These are phyloP conservation scores for Acholoe squamosa DNA, from an alignment of 2,888 invertebrate genomes.

Conservation along the genomic window DNA sequence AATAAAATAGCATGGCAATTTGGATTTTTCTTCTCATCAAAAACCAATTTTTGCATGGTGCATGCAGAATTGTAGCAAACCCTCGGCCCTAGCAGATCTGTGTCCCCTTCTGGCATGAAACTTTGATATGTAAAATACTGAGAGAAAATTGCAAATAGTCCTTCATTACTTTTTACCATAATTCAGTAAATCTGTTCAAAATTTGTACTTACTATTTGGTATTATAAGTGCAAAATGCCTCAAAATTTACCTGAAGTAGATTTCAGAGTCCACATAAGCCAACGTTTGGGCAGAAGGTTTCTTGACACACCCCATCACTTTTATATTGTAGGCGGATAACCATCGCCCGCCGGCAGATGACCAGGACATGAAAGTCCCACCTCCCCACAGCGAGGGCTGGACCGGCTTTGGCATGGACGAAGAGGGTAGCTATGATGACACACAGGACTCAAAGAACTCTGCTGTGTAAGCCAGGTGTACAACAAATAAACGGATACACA, in stretches of 20 bases:
- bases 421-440: constrained; percentile 48
- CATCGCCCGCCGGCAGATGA: constrained; percentile 29
- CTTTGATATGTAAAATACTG: constrained; percentile 23
- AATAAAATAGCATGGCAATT: constrained; percentile 45
- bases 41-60: constrained; percentile 58
- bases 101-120: constrained; percentile 51
- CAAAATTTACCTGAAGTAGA: background rate
- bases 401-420: constrained; percentile 48
- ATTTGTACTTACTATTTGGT: background rate
- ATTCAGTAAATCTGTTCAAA: no score
- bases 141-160: background rate
- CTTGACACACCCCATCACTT: constrained; percentile 58
- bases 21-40: constrained; percentile 10
- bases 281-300: background rate
- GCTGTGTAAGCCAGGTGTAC: background rate
- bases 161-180: no score
- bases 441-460: constrained; percentile 54
- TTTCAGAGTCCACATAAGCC: background rate
- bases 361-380: constrained; percentile 44
- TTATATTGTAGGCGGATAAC: constrained; percentile 55
- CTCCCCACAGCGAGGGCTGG: constrained; percentile 36
- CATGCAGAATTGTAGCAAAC: constrained; percentile 59
- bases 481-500: no score
- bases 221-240: background rate
- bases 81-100: constrained; percentile 57